Base-by-base conservation (phyloP, 2,888 invertebrate species). In the Cosmia trapezina region DNA sequence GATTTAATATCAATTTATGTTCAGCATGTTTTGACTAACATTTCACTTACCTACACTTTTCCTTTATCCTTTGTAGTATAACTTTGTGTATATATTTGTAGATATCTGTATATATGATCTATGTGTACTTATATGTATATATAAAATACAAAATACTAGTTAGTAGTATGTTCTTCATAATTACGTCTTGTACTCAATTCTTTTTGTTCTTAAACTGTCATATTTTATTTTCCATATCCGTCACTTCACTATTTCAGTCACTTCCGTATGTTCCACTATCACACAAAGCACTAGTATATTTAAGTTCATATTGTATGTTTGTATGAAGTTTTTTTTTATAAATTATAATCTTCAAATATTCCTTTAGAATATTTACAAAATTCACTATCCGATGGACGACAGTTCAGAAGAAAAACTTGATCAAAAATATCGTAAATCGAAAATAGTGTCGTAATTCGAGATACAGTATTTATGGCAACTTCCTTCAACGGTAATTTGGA, bases 21-120 rank as follows among this genome's bases (percentile, higher is more conserved):
- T 73, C 0, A 51, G 78, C 76, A 80, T 80, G 75, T 62, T 66
- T 65, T 70, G 7, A 81, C 66, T 83, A 81, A 78, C 14, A 65
- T 57, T 72, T 70, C 64, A 71, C 47, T 43, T 59, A 37, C 22
- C 54, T 47, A 54, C 61, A 79, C 47, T 45, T 63, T 70, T 78
- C 56, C 45, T 71, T 45, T 43, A 6, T 37, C 43, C 41, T 64
- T 28, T 70, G 33, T 73, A 59, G 11, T 63, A 57, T 66, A 68
- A 62, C 37, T 71, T 59, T 83, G 73, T 75, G 71, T 73, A 37
- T 77, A 70, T 78, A n/a, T 59, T 49, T 65, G 73, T 78, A 74
- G 22, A 70, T 73, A 65, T 67, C 9, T 83, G 66, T 83, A 19
- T 78, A 70, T 77, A 73, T 54, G 28, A 54, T 33, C 14, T 56